A percentile compares a stretch with the other conserved stretches of the same genome.
Conservation (phyloP, 2,797 vertebrate genomes). For the Anniella stebbinsi region DNA sequence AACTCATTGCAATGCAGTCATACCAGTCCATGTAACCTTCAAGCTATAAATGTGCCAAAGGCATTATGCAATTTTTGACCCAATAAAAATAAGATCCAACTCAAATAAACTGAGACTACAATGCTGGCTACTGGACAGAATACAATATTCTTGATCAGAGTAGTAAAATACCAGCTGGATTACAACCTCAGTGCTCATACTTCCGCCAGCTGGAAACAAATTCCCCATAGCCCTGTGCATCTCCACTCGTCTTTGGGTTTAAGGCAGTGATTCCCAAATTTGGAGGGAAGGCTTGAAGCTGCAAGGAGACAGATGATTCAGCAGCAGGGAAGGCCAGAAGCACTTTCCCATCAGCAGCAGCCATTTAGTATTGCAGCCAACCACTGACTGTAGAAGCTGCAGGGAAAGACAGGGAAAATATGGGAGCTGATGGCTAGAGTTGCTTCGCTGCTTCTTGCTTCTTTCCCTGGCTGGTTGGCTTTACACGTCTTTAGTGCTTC, state of each 20-base stretch:
- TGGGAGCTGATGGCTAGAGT: background rate
- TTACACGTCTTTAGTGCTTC: too few relatives aligned
- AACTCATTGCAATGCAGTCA: background rate
- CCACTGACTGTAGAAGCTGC: too few relatives aligned
- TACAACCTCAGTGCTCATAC: background rate
- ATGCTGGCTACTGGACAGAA: background rate
- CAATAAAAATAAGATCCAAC: background rate
- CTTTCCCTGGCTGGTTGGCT: background rate
- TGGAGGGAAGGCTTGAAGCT: background rate
- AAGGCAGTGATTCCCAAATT: background rate
- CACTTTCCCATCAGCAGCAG: too few relatives aligned
- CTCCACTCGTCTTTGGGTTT: background rate
- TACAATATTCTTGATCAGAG: background rate
- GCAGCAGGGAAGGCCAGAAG: background rate
- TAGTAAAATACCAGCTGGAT: background rate
- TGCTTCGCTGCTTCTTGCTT: background rate
- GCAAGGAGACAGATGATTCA: background rate
- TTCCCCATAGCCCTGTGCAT: background rate
- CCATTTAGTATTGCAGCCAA: too few relatives aligned
- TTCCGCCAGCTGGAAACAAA: background rate
- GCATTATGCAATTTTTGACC: background rate
- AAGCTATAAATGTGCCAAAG: background rate
- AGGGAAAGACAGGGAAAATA: too few relatives aligned
- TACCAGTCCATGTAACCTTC: background rate
- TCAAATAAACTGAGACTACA: background rate